These are phyloP conservation scores for Pristionchus arcanus DNA, from an alignment of 2,888 invertebrate genomes.

Conservation along the genomic window DNA sequence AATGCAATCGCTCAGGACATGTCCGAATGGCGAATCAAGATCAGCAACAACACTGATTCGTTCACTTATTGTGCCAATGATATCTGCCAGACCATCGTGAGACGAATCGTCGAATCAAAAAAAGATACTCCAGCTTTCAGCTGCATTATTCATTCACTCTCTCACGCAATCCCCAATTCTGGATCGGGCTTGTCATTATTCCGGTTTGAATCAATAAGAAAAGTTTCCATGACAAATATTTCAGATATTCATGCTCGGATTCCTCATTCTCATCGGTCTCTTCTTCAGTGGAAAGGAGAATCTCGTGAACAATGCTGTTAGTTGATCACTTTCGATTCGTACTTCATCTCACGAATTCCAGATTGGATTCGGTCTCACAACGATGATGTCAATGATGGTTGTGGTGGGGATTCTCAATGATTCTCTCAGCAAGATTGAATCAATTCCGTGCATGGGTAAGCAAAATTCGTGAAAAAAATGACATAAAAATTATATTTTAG, in stretches of 20 bases:
- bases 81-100: neutral
- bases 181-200: constrained; percentile 43
- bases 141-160: constrained; percentile 1
- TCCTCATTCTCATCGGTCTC: constrained; percentile 39
- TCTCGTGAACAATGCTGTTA: constrained; percentile 43
- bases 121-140: neutral
- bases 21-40: constrained; percentile 15
- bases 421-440: constrained; percentile 30
- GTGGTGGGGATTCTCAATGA: constrained; percentile 42
- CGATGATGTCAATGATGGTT: constrained; percentile 47
- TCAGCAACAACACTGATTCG: neutral
- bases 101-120: neutral
- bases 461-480: neutral
- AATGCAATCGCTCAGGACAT: neutral
- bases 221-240: neutral
- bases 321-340: neutral
- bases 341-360: neutral
- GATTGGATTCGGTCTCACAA: constrained; percentile 33
- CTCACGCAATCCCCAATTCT: constrained; percentile 30
- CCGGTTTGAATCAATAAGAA: neutral
- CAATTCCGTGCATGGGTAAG: constrained; percentile 31
- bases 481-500: neutral
- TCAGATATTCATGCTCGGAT: constrained; percentile 18
- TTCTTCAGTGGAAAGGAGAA: constrained; percentile 39
- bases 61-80: neutral